Base-by-base conservation (phyloP, 2,113 vertebrate species). In the Lipophrys pholis region DNA sequence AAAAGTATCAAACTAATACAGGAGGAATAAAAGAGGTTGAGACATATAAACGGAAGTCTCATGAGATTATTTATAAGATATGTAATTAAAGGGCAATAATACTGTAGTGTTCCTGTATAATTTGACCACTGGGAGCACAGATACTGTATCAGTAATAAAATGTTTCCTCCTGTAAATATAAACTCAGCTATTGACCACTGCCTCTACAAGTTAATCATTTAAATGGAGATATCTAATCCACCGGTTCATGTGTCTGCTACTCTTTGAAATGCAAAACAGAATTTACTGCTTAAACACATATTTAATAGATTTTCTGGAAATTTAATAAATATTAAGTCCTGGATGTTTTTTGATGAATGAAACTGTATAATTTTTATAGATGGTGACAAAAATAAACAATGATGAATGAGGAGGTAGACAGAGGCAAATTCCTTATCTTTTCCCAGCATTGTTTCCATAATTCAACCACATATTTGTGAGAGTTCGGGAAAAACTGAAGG, bases 381-480 rank as follows among this genome's bases (percentile, higher is more conserved):
- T 76, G 36, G 51, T 5, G 43, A 73, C 59, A 63, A 58, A 83
- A 70, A 78, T 39, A 58, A 45, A 73, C 56, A 76, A 17, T 58
- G 58, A 87, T 56, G n/a, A 70, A 73, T 78, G 50, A 71, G 69
- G 72, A 77, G 30, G n/a, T 55, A 74, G 42, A 41, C 75, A 72
- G 61, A 55, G 62, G 52, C 73, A 63, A 65, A 56, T 56, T 74
- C 48, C 69, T 68, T 67, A 45, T 85, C 77, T 57, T 45, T 61
- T 80, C 66, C 72, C 61, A 63, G 62, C 70, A 78, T 76, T 59
- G 69, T 45, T 50, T 72, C 52, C 40, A 66, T 50, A 72, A 58
- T 53, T 72, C 43, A 50, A 69, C 55, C 61, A 73, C 64, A 62
- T n/a, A 76, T 83, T 77, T 58, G 43, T 64, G 52, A 58, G 53